These are phyloP conservation scores for Drosophila lacertosa DNA, from an alignment of 1,140 invertebrate species.

Conservation along the genomic window DNA sequence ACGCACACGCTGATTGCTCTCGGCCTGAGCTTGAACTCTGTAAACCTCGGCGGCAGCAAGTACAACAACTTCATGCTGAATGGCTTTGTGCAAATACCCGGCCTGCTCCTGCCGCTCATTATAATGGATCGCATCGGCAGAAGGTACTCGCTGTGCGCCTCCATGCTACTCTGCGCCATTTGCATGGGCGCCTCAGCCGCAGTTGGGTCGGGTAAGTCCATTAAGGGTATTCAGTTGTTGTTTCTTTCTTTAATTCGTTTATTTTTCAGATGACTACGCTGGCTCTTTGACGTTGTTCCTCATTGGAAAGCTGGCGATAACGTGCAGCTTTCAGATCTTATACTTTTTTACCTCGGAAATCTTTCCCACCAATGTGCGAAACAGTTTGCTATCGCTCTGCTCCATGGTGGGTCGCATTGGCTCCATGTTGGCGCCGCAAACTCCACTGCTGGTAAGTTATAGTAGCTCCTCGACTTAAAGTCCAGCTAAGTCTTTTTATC, in stretches of 20 bases:
- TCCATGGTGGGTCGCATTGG: constrained; percentile 89
- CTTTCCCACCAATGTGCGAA: constrained; percentile 88
- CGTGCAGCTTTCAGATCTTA: constrained; percentile 88
- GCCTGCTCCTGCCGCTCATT: constrained; percentile 87
- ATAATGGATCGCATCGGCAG: constrained; percentile 88
- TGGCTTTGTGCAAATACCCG: constrained; percentile 89
- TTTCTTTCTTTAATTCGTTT: neutral
- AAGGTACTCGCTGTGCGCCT: constrained; percentile 85
- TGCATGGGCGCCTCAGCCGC: constrained; percentile 70
- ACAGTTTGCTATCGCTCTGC: constrained; percentile 87
- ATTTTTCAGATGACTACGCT: constrained; percentile 64
- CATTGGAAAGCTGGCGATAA: constrained; percentile 90
- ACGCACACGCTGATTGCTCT: constrained; percentile 91
- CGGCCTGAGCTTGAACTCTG: constrained; percentile 92
- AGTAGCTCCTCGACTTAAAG: neutral
- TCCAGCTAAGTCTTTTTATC: neutral
- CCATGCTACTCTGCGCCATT: constrained; percentile 87
- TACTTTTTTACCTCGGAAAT: constrained; percentile 90
- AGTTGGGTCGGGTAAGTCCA: constrained; percentile 51
- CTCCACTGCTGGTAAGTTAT: constrained; percentile 84
- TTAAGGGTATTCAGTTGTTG: neutral
- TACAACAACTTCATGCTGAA: constrained; percentile 90
- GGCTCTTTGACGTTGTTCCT: constrained; percentile 87
- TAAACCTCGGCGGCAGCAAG: constrained; percentile 89
- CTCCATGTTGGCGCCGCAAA: constrained; percentile 88